Conservation (phyloP, 1,140 invertebrate genomes). For the Dufourea novaeangliae region DNA sequence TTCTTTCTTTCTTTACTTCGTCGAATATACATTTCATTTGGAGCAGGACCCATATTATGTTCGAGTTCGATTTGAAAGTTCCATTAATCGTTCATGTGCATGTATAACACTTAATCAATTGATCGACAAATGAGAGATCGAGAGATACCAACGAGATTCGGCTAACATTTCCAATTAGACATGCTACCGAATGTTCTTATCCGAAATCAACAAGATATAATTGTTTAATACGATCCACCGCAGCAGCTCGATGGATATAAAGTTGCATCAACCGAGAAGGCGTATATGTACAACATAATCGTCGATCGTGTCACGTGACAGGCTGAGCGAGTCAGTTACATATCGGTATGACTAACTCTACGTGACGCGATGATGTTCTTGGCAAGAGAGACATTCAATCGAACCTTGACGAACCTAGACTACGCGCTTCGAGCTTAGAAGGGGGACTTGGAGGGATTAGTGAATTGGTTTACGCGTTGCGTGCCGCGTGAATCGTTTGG, state of each 20-base stretch:
- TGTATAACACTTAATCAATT: too few species aligned
- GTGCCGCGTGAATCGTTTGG: too few species aligned
- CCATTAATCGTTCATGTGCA: too few species aligned
- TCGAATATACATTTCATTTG: too few species aligned
- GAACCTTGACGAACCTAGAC: conserved; percentile 8
- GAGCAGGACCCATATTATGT: too few species aligned
- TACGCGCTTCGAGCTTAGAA: neutral
- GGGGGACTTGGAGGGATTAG: neutral
- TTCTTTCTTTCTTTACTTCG: too few species aligned
- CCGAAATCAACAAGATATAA: neutral
- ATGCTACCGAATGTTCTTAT: too few species aligned
- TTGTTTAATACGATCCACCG: too few species aligned
- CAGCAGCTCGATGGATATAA: neutral
- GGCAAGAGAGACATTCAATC: conserved; percentile 5
- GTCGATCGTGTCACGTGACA: conserved; percentile 8
- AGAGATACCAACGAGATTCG: too few species aligned
- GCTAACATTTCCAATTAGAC: too few species aligned
- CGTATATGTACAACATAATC: conserved; percentile 9
- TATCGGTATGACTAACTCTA: neutral
- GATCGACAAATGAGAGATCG: too few species aligned
- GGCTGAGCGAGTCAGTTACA: neutral
- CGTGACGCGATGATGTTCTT: neutral
- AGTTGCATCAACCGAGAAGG: neutral
- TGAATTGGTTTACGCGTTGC: neutral
- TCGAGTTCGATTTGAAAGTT: too few species aligned